Evolutionary conservation across 2,797 vertebrate genomes (phyloP).

Genomic region (Poecile montanus): DNA sequence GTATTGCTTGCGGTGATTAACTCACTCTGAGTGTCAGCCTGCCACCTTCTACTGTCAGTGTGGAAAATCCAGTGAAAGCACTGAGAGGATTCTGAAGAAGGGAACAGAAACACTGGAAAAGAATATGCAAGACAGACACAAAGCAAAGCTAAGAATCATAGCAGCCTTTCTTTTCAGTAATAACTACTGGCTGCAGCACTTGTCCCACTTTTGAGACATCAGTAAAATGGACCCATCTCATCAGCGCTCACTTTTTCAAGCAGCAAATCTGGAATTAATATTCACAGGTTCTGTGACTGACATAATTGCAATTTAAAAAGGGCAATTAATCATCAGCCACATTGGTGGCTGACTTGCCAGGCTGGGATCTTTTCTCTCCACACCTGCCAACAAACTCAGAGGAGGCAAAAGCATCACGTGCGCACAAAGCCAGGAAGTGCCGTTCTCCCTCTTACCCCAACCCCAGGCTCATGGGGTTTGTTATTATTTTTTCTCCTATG

Average conservation of each 20-base stretch:
- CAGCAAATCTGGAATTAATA: constrained; percentile 78
- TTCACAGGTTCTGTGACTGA: constrained; percentile 76
- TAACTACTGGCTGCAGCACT: not conserved
- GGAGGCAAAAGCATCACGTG: not conserved
- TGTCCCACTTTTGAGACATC: not conserved
- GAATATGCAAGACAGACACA: not conserved
- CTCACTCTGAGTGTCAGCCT: not conserved
- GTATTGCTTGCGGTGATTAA: not conserved
- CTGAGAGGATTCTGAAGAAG: not conserved
- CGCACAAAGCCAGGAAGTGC: not conserved
- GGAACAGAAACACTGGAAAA: not conserved
- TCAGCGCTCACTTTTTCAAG: constrained; percentile 75
- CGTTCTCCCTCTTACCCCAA: not conserved
- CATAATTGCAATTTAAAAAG: constrained; percentile 83
- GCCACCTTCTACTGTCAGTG: not conserved
- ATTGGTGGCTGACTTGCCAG: constrained; percentile 53
- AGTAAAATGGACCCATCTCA: constrained; percentile 23
- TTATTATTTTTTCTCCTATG: not conserved
- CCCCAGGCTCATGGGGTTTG: not conserved
- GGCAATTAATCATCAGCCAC: constrained; percentile 80
- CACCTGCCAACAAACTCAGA: constrained; percentile 49
- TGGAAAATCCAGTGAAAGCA: not conserved
- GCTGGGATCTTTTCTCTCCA: constrained; percentile 51
- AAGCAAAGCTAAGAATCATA: not conserved
- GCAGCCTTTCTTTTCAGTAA: not conserved